Evolutionary conservation across 2,888 invertebrate genomes (phyloP).

Genomic region (Megastigmus dorsalis): DNA sequence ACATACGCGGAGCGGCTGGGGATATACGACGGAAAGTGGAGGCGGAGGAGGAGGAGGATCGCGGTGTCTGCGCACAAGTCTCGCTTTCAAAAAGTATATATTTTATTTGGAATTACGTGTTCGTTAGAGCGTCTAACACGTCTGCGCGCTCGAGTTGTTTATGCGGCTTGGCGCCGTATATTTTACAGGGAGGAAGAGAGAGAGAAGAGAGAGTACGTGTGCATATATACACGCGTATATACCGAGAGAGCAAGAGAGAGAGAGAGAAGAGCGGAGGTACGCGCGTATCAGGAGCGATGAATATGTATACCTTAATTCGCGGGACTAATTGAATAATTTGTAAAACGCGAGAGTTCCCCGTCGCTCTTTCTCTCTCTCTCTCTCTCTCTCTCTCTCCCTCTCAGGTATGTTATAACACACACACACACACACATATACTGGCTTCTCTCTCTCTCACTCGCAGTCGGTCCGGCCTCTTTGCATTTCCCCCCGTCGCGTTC

Average conservation of each 20-base stretch:
- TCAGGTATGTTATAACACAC: background rate
- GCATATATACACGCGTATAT: constrained; percentile 40
- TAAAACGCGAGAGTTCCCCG: constrained; percentile 67
- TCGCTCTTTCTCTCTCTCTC: constrained; percentile 40
- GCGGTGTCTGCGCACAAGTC: background rate
- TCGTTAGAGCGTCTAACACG: constrained; percentile 71
- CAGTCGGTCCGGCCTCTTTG: constrained; percentile 62
- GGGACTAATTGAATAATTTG: constrained; percentile 75
- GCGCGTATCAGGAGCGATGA: constrained; percentile 69
- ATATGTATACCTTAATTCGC: constrained; percentile 75
- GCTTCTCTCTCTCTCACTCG: constrained; percentile 23
- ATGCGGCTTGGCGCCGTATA: constrained; percentile 66
- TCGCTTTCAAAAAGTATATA: constrained; percentile 41
- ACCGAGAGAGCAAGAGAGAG: constrained; percentile 35
- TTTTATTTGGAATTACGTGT: constrained; percentile 58
- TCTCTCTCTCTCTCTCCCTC: constrained; percentile 1
- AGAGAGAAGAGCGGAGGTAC: constrained; percentile 34
- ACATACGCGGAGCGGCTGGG: too few relatives aligned
- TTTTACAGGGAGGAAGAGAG: constrained; percentile 54
- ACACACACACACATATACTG: background rate
- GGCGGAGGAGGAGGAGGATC: background rate
- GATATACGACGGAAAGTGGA: too few relatives aligned
- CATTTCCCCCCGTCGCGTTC: constrained; percentile 60
- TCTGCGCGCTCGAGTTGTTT: constrained; percentile 68
- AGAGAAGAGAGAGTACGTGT: constrained; percentile 34